Base-by-base conservation (phyloP, 2,113 vertebrate genomes). In the Pungitius pungitius region DNA sequence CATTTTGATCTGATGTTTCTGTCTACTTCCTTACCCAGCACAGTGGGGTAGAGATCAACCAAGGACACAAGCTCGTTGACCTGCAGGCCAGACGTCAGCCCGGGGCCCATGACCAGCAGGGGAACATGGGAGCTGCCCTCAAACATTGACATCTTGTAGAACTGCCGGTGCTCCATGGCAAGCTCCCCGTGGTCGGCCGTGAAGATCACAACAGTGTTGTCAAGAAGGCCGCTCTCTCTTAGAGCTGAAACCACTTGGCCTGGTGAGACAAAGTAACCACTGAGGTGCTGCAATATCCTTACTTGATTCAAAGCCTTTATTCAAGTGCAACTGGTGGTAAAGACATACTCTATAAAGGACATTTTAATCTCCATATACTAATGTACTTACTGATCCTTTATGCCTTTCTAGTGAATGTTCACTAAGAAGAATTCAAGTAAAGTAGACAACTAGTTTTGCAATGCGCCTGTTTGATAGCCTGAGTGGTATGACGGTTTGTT, bases 141-240 rank as follows among this genome's bases (percentile, higher is more conserved):
- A 70, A 96, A 99, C 98, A 99, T 98, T 57, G 97, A 99, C 98
- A 99, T 99, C 92, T 99, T 99, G 76, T 99, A 99, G 89, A 97
- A 99, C 90, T 99, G 97, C 24, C 95, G 93, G 87, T 99, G 98
- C 37, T 99, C 97, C 97, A 99, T 98, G 27, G 98, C 97, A 35
- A 99, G 90, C 60, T 99, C 98, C 12, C 97, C 97, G 0, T 99
- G 98, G 88, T 99, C 98, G 1, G 96, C 94, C 0, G 95, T 96
- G 49, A 97, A 99, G n/a, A 98, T 86, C 24, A 99, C 12, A 0
- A 96, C n/a, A 0, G 97, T 98, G 71, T 87, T 95, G 78, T 91
- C 84, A 43, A 97, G 92, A 73, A 98, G 87, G n/a, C 84, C 89
- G 0, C 93, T 88, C 56, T 95, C 92, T 73, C 1, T 90, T 56